phyloP scores from a whole-genome alignment of 37 sponge, comb jelly and placozoan genomes.

The Aphrocallistes beatrix region DNA sequence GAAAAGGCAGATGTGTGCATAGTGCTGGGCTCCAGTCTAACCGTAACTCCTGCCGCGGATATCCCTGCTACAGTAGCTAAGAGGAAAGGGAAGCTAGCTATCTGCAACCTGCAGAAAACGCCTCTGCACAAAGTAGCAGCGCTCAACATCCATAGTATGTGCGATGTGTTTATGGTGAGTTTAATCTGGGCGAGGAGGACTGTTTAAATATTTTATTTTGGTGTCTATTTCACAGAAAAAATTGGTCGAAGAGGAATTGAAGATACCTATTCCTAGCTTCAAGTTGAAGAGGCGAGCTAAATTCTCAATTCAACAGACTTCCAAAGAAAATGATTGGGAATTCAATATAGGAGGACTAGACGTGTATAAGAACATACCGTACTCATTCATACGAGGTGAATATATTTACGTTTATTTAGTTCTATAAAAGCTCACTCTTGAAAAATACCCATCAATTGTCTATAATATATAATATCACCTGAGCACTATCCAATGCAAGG shows the following conservation, averaged over 20 bases:
- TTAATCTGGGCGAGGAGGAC: neutral
- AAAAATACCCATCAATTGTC: no score
- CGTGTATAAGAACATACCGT: neutral
- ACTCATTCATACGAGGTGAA: neutral
- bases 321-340: neutral
- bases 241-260: neutral
- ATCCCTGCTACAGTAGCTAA: constrained; percentile 39
- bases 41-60: constrained; percentile 57
- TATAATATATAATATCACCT: no score
- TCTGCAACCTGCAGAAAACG: constrained; percentile 77
- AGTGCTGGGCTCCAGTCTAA: constrained; percentile 74
- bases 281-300: constrained; percentile 18
- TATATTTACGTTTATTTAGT: no score
- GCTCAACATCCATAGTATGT: constrained; percentile 54
- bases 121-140: constrained; percentile 33
- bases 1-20: constrained; percentile 67
- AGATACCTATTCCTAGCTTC: constrained; percentile 4
- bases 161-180: constrained; percentile 62
- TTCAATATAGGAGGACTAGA: neutral
- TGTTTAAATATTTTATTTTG: neutral
- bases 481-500: no score
- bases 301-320: neutral
- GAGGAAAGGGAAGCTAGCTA: constrained; percentile 47
- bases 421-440: no score
- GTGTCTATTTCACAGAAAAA: neutral